These are phyloP conservation scores for Drosophila antonietae DNA, from an alignment of 2,888 invertebrate genomes.

Conservation along the genomic window DNA sequence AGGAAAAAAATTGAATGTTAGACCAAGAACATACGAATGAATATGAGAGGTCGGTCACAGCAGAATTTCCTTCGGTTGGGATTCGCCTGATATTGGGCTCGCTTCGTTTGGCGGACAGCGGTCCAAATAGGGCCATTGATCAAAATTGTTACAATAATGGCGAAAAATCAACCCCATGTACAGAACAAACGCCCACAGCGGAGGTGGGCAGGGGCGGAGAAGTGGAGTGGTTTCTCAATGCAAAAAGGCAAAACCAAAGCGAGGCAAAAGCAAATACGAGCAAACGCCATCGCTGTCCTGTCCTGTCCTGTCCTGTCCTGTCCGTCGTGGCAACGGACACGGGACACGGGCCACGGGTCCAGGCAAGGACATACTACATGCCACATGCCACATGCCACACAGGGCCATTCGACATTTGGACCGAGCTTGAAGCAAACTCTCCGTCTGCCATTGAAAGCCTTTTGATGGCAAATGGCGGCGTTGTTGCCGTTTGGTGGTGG, in stretches of 20 bases:
- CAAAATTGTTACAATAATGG: slow-evolving; percentile 83
- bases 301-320: slow-evolving; percentile 52
- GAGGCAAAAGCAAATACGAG: slow-evolving; percentile 52
- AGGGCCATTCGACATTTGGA: slow-evolving; percentile 31
- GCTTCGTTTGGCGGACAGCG: slow-evolving; percentile 59
- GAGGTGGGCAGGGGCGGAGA: background rate
- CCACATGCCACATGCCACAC: slow-evolving; percentile 25
- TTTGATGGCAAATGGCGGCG: slow-evolving; percentile 63
- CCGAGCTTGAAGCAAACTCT: slow-evolving; percentile 43
- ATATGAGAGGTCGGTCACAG: slow-evolving; percentile 49
- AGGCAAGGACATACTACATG: slow-evolving; percentile 33
- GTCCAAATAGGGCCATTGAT: slow-evolving; percentile 78
- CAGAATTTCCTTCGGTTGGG: slow-evolving; percentile 17
- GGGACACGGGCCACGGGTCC: slow-evolving; percentile 34
- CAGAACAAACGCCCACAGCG: slow-evolving; percentile 49
- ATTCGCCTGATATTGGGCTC: slow-evolving; percentile 47
- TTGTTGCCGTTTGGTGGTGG: slow-evolving; percentile 11
- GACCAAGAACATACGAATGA: slow-evolving; percentile 61
- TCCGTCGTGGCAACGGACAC: slow-evolving; percentile 62
- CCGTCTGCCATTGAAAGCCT: slow-evolving; percentile 75
- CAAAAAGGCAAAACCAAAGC: slow-evolving; percentile 39
- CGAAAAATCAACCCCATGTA: slow-evolving; percentile 78
- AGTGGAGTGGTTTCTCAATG: slow-evolving; percentile 16
- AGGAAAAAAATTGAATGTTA: slow-evolving; percentile 17
- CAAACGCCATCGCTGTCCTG: slow-evolving; percentile 73